Evolutionary conservation across 2,113 vertebrate species (phyloP).

Genomic region (Chloebia gouldiae): DNA sequence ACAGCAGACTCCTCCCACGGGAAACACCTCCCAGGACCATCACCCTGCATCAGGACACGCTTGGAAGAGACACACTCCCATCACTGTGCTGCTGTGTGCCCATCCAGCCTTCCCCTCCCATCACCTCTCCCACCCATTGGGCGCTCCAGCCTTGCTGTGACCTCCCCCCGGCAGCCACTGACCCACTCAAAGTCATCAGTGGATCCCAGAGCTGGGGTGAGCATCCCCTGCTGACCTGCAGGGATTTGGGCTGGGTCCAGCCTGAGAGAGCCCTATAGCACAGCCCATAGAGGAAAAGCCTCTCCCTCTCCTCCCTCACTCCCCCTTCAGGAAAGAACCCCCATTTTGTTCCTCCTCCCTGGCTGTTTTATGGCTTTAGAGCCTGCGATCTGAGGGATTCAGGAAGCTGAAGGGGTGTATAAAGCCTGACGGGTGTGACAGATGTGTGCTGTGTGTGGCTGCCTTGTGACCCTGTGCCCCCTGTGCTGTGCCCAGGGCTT

Average conservation of each 20-base stretch:
- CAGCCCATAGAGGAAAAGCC: background rate
- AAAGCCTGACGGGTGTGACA: background rate
- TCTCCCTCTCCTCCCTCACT: background rate
- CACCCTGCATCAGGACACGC: background rate
- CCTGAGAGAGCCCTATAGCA: background rate
- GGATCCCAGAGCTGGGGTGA: background rate
- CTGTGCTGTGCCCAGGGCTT: rapidly evolving
- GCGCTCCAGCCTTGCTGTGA: background rate
- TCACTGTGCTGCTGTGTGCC: background rate
- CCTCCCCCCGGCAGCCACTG: rapidly evolving
- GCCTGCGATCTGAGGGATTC: background rate
- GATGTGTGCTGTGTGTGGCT: background rate
- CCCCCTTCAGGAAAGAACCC: background rate
- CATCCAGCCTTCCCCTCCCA: background rate
- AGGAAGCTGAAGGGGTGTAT: background rate
- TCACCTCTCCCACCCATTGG: background rate
- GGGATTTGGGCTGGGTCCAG: background rate
- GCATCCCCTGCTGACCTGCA: background rate
- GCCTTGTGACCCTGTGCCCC: background rate
- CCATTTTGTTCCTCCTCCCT: background rate
- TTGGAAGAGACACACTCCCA: background rate
- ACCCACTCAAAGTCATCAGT: background rate
- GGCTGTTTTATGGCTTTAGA: background rate
- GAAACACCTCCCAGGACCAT: background rate
- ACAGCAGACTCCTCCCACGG: background rate